A percentile compares a stretch with the other conserved stretches of the same genome.
Conservation (phyloP, 2,888 invertebrate species). For the Marasmarcha lunaedactyla region DNA sequence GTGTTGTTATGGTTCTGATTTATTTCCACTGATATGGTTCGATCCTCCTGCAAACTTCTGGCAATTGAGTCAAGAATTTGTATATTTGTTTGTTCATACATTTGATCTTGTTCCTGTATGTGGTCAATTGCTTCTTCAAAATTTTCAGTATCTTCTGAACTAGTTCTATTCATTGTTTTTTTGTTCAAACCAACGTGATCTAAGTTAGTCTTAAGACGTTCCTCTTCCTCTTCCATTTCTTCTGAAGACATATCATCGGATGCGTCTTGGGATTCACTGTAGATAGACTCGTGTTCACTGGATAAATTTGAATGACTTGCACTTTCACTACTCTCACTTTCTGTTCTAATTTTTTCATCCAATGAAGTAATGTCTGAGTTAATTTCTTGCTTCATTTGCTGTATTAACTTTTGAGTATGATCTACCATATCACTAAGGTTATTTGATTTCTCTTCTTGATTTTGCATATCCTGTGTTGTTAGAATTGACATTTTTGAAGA, state of each 20-base stretch:
- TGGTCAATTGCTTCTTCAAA: constrained; percentile 64
- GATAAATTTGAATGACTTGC: constrained; percentile 32
- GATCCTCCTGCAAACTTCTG: constrained; percentile 50
- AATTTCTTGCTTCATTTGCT: constrained; percentile 76
- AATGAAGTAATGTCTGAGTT: constrained; percentile 70
- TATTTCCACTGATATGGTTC: constrained; percentile 31
- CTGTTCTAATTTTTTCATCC: constrained; percentile 48
- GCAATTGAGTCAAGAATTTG: constrained; percentile 58
- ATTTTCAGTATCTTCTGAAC: constrained; percentile 60
- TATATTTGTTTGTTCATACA: constrained; percentile 46
- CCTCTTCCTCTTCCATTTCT: constrained; percentile 31
- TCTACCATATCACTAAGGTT: constrained; percentile 68
- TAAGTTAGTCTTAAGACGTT: constrained; percentile 30
- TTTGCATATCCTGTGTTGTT: constrained; percentile 1
- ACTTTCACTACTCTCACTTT: constrained; percentile 51
- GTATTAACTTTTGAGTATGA: constrained; percentile 71
- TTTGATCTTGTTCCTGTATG: constrained; percentile 40
- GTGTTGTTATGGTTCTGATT: constrained; percentile 12
- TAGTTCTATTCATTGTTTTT: constrained; percentile 29
- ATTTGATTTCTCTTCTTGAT: constrained; percentile 35
- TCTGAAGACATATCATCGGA: constrained; percentile 48
- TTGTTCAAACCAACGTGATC: constrained; percentile 17
- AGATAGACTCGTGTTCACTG: constrained; percentile 56
- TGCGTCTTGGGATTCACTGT: constrained; percentile 49
- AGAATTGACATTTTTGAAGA: not conserved